Evolutionary conservation across 1,140 invertebrate species (phyloP), one percentile per base, ranked within the genome.

Genomic region (Venturia canescens): DNA sequence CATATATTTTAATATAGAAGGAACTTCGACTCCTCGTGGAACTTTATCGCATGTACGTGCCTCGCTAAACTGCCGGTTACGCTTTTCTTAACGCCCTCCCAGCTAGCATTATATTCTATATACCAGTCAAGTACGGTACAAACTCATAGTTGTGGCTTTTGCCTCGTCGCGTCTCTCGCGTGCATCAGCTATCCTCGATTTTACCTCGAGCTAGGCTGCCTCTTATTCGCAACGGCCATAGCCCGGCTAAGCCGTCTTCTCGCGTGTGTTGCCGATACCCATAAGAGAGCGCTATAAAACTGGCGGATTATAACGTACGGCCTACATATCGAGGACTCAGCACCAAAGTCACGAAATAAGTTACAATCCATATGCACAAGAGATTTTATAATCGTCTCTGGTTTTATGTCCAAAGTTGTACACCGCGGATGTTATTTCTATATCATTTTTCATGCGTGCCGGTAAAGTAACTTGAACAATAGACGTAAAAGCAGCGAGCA

Each of bases 61-160:
- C 70, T 50, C 38, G 70, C 70, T 72, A 72, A 72, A 72, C 70
- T 72, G 70, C 38, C 70, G 70, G 70, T 72, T 72, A 72, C 70
- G 70, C 70, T 72, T 72, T 72, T 72, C 70, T 72, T 72, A 50
- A 72, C 70, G 70, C 70, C 70, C 34, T 72, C 70, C 70, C 34
- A 72, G 70, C 70, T 72, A 50, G 70, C 34, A 50, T 66, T 72
- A 72, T 72, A 38, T 38, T 50, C 16, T 18, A 50, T 66, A 66
- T 15, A 23, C 9, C 15, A 15, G 60, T 66, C 38, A 66, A 23
- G 21, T 63, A 63, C 23, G 23, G 60, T 29, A 66, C 13, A 15
- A 66, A 66, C 6, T 3, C 23, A 27, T 66, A 15, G 60, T 66
- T 66, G 60, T 66, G 23, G 21, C 21, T 27, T 23, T 29, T 27